Evolutionary conservation across 2,888 invertebrate genomes (phyloP), one percentile per base, ranked within the genome.

Genomic region (Caenorhabditis sinica): DNA sequence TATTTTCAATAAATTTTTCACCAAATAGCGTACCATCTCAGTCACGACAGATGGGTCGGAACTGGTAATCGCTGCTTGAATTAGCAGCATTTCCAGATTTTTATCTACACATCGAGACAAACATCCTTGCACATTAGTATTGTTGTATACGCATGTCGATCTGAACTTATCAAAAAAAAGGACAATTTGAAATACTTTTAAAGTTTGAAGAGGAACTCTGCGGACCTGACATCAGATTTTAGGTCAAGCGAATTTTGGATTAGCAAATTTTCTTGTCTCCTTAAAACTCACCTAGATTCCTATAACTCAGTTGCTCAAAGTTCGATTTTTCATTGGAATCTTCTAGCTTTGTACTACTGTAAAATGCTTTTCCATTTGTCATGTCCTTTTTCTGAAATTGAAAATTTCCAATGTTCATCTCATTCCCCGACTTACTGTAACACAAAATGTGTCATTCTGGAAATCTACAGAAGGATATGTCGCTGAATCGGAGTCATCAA

Each of bases 371-470:
- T 23, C 58, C 71, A 43, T 58, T 71, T n/a, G 53, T 43, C 65
- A 65, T 65, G 51, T 66, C 51, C 28, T 45, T 51, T 25, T 49
- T 66, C 66, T 66, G 51, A 28, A 65, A 65, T n/a, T 17, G 3
- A 20, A n/a, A 51, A 6, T 51, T 51, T 11, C 51, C 9, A 20
- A n/a, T 2, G 3, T 61, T 17, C 2, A 20, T 40, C 23, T 65
- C n/a, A 6, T 15, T 25, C 17, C 15, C 13, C 9, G 9, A 49
- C 72, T 36, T 40, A 73, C 73, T 20, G 73, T 36, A 2, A 28
- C 36, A 36, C 61, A 73, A 36, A 73, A 73, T 17, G 73, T 61
- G 36, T 61, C 49, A 73, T 73, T 73, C n/a, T 71, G 71, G 43
- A 28, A 71, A 13, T 61, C 61, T 2, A 25, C 23, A 17, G 56